A percentile compares a stretch with the other conserved stretches of the same genome.
Conservation (phyloP, 1,140 invertebrate species). For the Nymphalis io region DNA sequence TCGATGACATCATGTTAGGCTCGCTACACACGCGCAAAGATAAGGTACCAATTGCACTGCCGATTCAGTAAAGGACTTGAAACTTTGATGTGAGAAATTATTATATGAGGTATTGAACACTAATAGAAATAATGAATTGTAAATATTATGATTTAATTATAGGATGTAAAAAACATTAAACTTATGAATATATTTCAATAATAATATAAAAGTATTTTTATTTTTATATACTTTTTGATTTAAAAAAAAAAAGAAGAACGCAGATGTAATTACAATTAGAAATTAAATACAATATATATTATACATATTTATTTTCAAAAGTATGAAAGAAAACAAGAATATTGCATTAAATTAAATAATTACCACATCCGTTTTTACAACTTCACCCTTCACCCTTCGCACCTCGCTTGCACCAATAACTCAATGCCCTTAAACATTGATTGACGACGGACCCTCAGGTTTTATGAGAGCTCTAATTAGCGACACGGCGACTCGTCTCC, state of each 20-base stretch:
- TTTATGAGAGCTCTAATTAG: conserved; percentile 66
- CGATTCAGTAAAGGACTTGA: neutral
- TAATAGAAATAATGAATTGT: neutral
- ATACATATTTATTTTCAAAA: too few species aligned
- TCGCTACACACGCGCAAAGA: neutral
- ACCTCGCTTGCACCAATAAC: conserved; percentile 10
- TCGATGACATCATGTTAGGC: conserved; percentile 12
- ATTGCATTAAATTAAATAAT: neutral
- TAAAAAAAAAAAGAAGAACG: too few species aligned
- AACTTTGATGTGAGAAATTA: neutral
- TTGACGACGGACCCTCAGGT: conserved; percentile 61
- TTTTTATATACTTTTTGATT: too few species aligned
- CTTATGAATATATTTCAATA: neutral
- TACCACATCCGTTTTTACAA: conserved; percentile 1
- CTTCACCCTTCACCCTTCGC: conserved; percentile 2
- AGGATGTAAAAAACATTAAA: neutral
- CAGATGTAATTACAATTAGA: too few species aligned
- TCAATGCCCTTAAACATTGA: conserved; percentile 58
- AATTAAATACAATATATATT: too few species aligned
- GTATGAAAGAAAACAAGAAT: too few species aligned
- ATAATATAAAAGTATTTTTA: too few species aligned
- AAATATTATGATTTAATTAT: neutral
- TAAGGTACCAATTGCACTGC: conserved; percentile 5
- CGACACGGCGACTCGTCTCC: conserved; percentile 58
- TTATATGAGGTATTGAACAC: neutral